Percentiles rank a stretch among this genome's conserved stretches.
Evolutionary conservation across 2,113 vertebrate species (phyloP).

Genomic region (Colinus virginianus): DNA sequence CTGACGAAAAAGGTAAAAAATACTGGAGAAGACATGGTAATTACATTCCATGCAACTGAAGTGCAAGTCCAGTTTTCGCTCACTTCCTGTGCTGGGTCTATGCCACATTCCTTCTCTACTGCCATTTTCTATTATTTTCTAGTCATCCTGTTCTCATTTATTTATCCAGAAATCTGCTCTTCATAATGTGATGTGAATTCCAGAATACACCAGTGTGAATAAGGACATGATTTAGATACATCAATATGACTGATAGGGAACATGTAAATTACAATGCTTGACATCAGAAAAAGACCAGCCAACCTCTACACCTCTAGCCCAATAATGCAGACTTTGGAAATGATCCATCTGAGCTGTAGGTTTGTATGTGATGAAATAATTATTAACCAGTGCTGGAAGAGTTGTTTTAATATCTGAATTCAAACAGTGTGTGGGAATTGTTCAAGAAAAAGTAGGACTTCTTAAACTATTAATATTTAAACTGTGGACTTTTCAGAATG

Average conservation of each 20-base stretch:
- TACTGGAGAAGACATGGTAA: neutral
- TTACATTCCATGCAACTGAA: neutral
- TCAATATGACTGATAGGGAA: neutral
- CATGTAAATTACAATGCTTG: neutral
- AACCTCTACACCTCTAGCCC: neutral
- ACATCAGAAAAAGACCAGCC: fast-evolving
- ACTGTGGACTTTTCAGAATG: neutral
- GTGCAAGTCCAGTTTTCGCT: neutral
- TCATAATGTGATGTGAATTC: neutral
- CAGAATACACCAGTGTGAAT: neutral
- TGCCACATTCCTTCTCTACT: neutral
- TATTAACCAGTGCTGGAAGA: neutral
- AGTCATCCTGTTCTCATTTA: neutral
- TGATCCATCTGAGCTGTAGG: neutral
- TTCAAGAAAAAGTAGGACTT: neutral
- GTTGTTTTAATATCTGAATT: neutral
- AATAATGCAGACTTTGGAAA: neutral
- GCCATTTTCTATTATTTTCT: neutral
- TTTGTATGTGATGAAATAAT: neutral
- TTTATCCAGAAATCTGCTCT: neutral
- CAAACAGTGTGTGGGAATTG: neutral
- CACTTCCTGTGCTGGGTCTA: fast-evolving
- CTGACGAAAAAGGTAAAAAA: neutral
- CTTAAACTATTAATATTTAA: neutral
- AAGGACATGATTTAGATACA: neutral